phyloP scores from a whole-genome alignment of 2,888 invertebrate genomes.

The Eupeodes latifasciatus region DNA sequence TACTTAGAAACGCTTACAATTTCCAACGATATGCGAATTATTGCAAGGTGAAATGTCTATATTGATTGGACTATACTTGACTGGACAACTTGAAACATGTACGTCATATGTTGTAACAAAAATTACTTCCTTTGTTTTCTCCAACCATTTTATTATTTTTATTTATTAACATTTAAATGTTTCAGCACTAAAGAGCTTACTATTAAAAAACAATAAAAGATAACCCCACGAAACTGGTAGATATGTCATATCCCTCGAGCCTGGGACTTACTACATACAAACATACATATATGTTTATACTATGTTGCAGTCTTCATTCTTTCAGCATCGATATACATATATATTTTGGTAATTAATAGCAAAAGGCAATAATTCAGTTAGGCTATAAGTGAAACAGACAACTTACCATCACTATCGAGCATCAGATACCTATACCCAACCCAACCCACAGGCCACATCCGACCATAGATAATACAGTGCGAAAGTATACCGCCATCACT shows the following conservation, averaged over 20 bases:
- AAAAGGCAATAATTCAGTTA: constrained; percentile 66
- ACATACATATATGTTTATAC: no score
- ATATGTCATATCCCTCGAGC: not conserved
- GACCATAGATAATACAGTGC: not conserved
- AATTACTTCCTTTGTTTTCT: no score
- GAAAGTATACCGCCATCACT: not conserved
- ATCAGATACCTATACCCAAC: not conserved
- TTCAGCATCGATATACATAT: constrained; percentile 28
- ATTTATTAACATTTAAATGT: no score
- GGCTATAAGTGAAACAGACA: constrained; percentile 69
- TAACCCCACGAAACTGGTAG: no score
- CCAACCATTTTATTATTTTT: no score
- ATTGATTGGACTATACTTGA: no score
- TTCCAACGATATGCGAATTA: no score
- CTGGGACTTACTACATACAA: not conserved
- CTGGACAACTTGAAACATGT: no score
- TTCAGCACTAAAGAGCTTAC: not conserved
- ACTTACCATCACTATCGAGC: constrained; percentile 13
- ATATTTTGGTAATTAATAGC: constrained; percentile 63
- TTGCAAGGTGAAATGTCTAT: no score
- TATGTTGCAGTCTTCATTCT: not conserved
- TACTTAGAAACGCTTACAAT: no score
- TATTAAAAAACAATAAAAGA: not conserved
- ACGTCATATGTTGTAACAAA: no score
- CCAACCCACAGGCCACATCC: not conserved